Conservation (phyloP, 2,113 vertebrate species). For the Channa argus region DNA sequence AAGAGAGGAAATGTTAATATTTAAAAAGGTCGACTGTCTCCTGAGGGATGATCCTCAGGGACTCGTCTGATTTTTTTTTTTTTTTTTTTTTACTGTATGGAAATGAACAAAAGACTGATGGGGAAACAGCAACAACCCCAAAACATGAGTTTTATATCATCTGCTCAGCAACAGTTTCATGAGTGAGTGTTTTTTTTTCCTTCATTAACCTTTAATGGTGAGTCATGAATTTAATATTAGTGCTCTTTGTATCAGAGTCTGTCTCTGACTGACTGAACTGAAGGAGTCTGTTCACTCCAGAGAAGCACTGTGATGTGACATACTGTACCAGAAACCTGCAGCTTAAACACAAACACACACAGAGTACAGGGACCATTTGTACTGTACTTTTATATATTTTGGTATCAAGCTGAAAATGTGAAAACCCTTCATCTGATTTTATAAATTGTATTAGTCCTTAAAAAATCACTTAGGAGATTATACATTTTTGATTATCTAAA, state of each 20-base stretch:
- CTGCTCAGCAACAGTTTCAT: slow-evolving; percentile 23
- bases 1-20: slow-evolving; percentile 55
- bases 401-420: too few relatives aligned
- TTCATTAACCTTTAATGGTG: slow-evolving; percentile 56
- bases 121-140: slow-evolving; percentile 8
- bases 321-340: too few relatives aligned
- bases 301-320: not conserved
- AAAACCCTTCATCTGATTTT: too few relatives aligned
- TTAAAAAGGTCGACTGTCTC: slow-evolving; percentile 67
- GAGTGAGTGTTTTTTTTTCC: slow-evolving; percentile 37
- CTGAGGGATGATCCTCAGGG: slow-evolving; percentile 49
- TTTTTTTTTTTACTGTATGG: slow-evolving; percentile 15
- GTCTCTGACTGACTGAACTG: slow-evolving; percentile 22
- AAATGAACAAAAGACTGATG: slow-evolving; percentile 38
- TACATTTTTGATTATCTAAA: too few relatives aligned
- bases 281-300: slow-evolving; percentile 22
- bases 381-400: too few relatives aligned
- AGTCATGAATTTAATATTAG: slow-evolving; percentile 62
- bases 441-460: too few relatives aligned
- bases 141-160: slow-evolving; percentile 7
- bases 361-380: too few relatives aligned
- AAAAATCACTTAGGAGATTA: too few relatives aligned
- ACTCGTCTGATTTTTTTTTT: slow-evolving; percentile 28
- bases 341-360: too few relatives aligned
- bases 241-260: slow-evolving; percentile 33